Base-by-base conservation (phyloP, 2,113 vertebrate species). In the Elanus axillaris region DNA sequence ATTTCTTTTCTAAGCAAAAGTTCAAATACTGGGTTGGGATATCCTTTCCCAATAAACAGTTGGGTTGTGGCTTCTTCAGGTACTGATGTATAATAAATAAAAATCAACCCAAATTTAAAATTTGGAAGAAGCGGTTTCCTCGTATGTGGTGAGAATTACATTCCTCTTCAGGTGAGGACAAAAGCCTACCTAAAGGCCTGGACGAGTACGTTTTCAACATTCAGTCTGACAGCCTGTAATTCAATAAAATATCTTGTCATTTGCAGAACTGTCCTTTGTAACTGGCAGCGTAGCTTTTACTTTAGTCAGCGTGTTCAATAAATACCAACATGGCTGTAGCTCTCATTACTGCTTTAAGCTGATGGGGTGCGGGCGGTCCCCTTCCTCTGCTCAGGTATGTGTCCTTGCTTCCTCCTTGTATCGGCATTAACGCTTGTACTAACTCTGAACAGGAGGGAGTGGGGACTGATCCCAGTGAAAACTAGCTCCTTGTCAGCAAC, bases 281-380 rank as follows among this genome's bases (percentile, higher is more conserved):
- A 31, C 38, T 55, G 66, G 21, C 29, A 50, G 25, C 1, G 0
- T 19, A 64, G 13, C n/a, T 67, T 2, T 56, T 56, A 13, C 43
- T 74, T 45, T 6, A 36, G 53, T 47, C 48, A 36, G 16, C 4
- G 6, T 42, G 26, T 74, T 79, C 42, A 74, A 50, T 79, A 45
- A 74, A 50, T 14, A 11, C 1, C 10, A 72, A 26, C 9, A 3
- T 31, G 58, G n/a, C 26, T 23, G 22, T 47, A 40, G 38, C 52
- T 40, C 47, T 67, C 15, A 16, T 67, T 32, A 11, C 14, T 36
- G 32, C 42, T 45, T 52, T 47, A 50, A 63, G 26, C 16, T 62
- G 53, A 19, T 36, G 31, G 38, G 27, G 27, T 43, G 64, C 1
- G 0, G 23, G 16, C 4, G 0, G 21, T 47, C 43, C 22, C 36